Evolutionary conservation across 2,888 invertebrate species (phyloP), one percentile per base, ranked within the genome.

Genomic region (Liodrosophila aerea): DNA sequence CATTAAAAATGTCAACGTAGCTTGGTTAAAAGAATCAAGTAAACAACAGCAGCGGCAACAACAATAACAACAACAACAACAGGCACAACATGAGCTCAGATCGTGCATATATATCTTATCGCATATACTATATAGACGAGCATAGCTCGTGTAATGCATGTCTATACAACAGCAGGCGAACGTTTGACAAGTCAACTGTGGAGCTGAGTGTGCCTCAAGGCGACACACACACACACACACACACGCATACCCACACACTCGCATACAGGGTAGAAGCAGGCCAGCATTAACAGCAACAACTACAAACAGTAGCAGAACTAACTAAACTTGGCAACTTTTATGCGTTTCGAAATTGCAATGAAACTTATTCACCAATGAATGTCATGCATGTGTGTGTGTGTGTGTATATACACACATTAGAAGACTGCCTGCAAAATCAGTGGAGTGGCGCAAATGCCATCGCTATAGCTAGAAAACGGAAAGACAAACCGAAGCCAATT

Each of bases 141-240:
- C 16, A 36, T 33, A 22, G 43, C 40, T 44, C 51, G 47, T 13
- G 18, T 33, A 45, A 51, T 43, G 49, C 40, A 29, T 44, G 18
- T 39, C 7, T 45, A 31, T 8, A 51, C 16, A 63, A 51, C 16
- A 63, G 57, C 69, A 49, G 46, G 46, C 57, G 82, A 77, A 59
- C 80, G 74, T 78, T 82, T 80, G 83, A 68, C 78, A 78, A 78
- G 62, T 76, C 83, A 78, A 76, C 80, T 78, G 78, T 73, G 61
- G 60, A 60, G 73, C 58, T 52, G 62, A 49, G 69, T 64, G 66
- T 37, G 27, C 60, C 59, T 80, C 78, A 80, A 80, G 78, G 78
- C 80, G 49, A 67, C 54, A 63, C 50, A 36, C 31, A 41, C 44
- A 33, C 29, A 56, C 52, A 64, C 60, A 46, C 43, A 34, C 50